A percentile compares a stretch with the other conserved stretches of the same genome.
phyloP scores from a whole-genome alignment of 2,113 vertebrate species.

The Clinocottus analis region DNA sequence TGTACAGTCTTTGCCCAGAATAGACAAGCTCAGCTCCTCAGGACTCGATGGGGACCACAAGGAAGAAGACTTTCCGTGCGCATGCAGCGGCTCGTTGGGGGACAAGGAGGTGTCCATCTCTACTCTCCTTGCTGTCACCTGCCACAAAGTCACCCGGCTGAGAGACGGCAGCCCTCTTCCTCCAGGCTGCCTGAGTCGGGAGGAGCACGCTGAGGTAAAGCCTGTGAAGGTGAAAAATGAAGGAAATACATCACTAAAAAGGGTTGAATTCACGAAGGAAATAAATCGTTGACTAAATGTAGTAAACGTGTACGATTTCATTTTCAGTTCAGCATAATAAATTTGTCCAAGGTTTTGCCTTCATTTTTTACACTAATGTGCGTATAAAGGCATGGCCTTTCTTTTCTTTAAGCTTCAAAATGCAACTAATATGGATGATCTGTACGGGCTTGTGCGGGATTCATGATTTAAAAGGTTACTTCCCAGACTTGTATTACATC shows the following conservation, averaged over 20 bases:
- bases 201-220: slow-evolving; percentile 83
- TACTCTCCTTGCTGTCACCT: slow-evolving; percentile 83
- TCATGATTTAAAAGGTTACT: too few species aligned
- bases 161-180: slow-evolving; percentile 67
- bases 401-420: too few species aligned
- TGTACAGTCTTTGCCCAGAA: slow-evolving; percentile 72
- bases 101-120: slow-evolving; percentile 80
- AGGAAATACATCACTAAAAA: neutral
- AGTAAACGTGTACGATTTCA: neutral
- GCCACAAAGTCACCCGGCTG: slow-evolving; percentile 63
- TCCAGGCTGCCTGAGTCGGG: slow-evolving; percentile 58
- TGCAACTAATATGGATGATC: neutral
- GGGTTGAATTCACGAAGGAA: neutral
- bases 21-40: slow-evolving; percentile 48
- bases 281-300: neutral
- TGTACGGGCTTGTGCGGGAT: neutral
- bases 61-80: slow-evolving; percentile 34
- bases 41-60: slow-evolving; percentile 23
- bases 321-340: neutral
- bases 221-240: neutral
- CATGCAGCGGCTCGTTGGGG: neutral
- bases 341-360: neutral
- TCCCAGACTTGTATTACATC: neutral
- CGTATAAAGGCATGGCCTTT: neutral
- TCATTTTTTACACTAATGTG: neutral